phyloP scores from a whole-genome alignment of 1,140 invertebrate genomes.

The Drosophila mauritiana region DNA sequence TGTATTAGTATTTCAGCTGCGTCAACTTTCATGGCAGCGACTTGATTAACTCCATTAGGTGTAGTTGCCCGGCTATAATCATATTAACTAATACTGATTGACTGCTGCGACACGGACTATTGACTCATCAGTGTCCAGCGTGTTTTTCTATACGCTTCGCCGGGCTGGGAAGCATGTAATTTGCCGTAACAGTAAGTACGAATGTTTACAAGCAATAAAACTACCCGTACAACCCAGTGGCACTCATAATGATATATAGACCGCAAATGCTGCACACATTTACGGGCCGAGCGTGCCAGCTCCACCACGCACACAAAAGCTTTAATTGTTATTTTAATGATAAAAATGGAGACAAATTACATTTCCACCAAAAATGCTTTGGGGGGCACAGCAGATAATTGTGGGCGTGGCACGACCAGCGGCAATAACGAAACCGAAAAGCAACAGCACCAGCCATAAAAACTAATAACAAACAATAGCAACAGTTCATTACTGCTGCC shows the following conservation, averaged over 20 bases:
- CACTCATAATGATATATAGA: constrained; percentile 67
- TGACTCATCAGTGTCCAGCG: constrained; percentile 11
- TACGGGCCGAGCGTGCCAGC: constrained; percentile 32
- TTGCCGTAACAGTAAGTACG: constrained; percentile 69
- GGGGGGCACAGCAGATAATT: constrained; percentile 11
- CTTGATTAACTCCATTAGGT: constrained; percentile 51
- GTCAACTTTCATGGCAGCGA: constrained; percentile 1
- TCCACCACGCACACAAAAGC: constrained; percentile 50
- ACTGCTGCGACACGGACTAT: constrained; percentile 29
- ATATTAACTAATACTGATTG: constrained; percentile 60
- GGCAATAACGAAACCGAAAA: background rate
- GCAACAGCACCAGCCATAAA: constrained; percentile 60
- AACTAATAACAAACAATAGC: constrained; percentile 82
- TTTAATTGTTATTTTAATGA: constrained; percentile 84
- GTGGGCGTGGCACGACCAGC: constrained; percentile 4
- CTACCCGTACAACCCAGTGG: constrained; percentile 53
- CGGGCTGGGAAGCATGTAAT: constrained; percentile 33
- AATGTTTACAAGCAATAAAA: constrained; percentile 83
- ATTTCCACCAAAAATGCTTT: constrained; percentile 27
- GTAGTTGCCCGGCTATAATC: constrained; percentile 34
- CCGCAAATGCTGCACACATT: constrained; percentile 76
- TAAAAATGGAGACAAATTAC: constrained; percentile 83
- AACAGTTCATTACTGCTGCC: constrained; percentile 75
- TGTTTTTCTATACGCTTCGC: background rate
- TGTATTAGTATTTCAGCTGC: too few relatives aligned